These are phyloP conservation scores for Trichonephila inaurata DNA, from an alignment of 1,140 invertebrate species.

Conservation along the genomic window DNA sequence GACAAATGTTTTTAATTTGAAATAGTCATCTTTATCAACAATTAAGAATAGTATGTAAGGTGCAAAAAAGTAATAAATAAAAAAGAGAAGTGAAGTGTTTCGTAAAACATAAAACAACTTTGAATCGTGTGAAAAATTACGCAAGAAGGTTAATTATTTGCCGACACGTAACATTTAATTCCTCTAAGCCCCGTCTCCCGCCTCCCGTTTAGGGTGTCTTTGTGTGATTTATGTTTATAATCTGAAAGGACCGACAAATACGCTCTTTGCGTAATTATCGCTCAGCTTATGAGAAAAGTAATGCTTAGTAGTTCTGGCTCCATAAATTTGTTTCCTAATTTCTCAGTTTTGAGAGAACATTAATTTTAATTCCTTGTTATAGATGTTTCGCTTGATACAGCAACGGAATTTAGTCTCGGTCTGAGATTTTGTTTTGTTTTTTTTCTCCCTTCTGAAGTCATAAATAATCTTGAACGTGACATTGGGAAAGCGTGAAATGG, in stretches of 20 bases:
- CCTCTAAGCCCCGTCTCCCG: conserved; percentile 23
- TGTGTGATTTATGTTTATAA: conserved; percentile 70
- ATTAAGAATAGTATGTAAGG: not conserved
- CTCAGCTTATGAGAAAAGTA: conserved; percentile 59
- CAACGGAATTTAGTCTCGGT: not conserved
- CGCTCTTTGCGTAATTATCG: conserved; percentile 59
- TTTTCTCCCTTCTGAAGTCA: not conserved
- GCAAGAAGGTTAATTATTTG: conserved; percentile 69
- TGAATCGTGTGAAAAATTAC: conserved; percentile 1
- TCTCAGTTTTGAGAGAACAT: conserved; percentile 68
- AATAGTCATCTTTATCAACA: conserved; percentile 39
- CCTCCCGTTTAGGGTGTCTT: not conserved
- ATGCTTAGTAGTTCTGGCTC: conserved; percentile 24
- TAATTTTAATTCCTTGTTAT: conserved; percentile 68
- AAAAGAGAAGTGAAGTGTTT: not conserved
- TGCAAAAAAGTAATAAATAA: not conserved
- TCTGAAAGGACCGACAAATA: conserved; percentile 59
- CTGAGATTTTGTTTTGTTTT: conserved; percentile 14
- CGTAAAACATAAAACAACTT: not conserved
- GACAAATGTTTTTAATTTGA: conserved; percentile 35
- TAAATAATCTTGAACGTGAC: not conserved
- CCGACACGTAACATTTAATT: conserved; percentile 71
- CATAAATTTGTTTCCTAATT: conserved; percentile 73
- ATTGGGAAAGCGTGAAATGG: conserved; percentile 6
- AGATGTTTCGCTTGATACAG: conserved; percentile 45